Conservation (phyloP, 2,113 vertebrate genomes). For the Dasypus novemcinctus region DNA sequence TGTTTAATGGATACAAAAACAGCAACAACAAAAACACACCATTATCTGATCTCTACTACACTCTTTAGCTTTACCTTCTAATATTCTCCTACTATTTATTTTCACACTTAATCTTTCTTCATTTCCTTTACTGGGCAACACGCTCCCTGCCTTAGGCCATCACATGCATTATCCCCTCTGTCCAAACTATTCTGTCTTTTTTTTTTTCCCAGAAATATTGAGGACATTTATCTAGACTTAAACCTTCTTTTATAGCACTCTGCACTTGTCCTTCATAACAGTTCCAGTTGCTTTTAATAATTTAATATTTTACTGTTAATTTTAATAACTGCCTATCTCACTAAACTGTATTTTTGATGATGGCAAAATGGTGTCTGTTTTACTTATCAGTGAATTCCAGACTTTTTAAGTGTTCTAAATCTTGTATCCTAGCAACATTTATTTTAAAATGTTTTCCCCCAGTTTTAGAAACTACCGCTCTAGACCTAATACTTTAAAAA, state of each 20-base stretch:
- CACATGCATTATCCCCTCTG: background rate
- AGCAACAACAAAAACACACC: background rate
- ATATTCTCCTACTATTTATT: background rate
- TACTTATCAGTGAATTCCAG: background rate
- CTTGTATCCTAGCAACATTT: background rate
- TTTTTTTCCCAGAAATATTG: background rate
- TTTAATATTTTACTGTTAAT: too few species aligned
- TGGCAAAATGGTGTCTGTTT: background rate
- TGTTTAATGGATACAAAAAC: background rate
- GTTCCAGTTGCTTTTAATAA: background rate
- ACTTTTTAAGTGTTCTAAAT: background rate
- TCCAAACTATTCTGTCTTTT: background rate
- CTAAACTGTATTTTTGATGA: background rate
- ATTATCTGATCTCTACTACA: background rate
- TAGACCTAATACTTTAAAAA: background rate
- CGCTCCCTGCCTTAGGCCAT: background rate
- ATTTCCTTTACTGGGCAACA: background rate
- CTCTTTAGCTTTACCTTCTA: background rate
- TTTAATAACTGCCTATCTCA: background rate
- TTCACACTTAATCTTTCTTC: background rate
- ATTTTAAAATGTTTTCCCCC: background rate
- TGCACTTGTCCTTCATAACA: background rate
- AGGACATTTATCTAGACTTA: background rate
- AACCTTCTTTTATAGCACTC: background rate
- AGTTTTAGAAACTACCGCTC: background rate